Evolutionary conservation across 2,797 vertebrate species (phyloP), one percentile per base, ranked within the genome.

Genomic region (Heteromormyrus szaboi): DNA sequence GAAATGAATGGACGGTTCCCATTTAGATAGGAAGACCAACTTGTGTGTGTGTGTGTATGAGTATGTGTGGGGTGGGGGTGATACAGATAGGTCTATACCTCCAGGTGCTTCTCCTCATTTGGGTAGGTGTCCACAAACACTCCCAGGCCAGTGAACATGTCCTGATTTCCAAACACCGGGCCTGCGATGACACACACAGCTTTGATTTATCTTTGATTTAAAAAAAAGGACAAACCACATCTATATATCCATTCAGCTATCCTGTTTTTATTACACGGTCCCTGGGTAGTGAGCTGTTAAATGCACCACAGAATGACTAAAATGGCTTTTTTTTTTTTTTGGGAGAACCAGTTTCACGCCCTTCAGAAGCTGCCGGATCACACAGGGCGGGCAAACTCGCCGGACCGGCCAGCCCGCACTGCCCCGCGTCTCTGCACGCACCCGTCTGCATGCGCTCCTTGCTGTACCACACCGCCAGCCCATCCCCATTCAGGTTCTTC

Each of bases 41-140:
- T 12, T 48, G 46, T 48, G 46, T 48, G 6, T 17, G 1, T 54
- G 46, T 48, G 46, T 9, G 25, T 37, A 2, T 37, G 41, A 1
- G 1, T 44, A 3, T 1, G 53, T 17, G 4, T 59, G 11, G 8
- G 0, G 0, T 0, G 19, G 8, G 19, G n/a, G 46, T 11, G 22
- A 86, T 29, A 33, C 46, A 11, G 12, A 56, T 41, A 41, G 44
- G 11, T 6, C 89, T 96, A 91, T 96, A 99, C 98, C 97, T 99
- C 98, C 76, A 98, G 94, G 51, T 97, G 96, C 91, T 99, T 99
- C 95, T 99, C 98, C 94, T 99, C 98, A 7, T 99, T 99, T 4
- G 98, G 97, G 89, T 99, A 99, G 0, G 98, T 99, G 94, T 99
- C 98, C 95, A 99, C 96, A 62, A 99, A 99, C 89, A 99, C 96